Conservation (phyloP, 2,113 vertebrate genomes). For the Strix aluco region DNA sequence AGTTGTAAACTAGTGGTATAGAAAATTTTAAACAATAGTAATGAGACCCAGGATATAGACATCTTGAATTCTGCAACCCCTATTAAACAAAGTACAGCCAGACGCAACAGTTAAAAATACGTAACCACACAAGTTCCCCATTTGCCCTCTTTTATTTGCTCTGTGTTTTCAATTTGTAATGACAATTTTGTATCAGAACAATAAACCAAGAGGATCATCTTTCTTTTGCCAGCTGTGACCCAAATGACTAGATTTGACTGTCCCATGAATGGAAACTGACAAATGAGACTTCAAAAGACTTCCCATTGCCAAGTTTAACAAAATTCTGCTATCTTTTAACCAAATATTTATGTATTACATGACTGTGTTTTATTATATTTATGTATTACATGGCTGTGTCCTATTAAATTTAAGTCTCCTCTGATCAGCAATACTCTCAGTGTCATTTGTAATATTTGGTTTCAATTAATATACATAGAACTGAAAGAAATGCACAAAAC, state of each 20-base stretch:
- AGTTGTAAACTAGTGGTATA: slow-evolving; percentile 32
- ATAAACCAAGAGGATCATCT: slow-evolving; percentile 63
- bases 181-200: slow-evolving; percentile 71
- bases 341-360: slow-evolving; percentile 72
- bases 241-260: slow-evolving; percentile 58
- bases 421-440: slow-evolving; percentile 33
- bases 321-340: slow-evolving; percentile 69
- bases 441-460: slow-evolving; percentile 59
- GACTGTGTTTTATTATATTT: slow-evolving; percentile 67
- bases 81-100: slow-evolving; percentile 56
- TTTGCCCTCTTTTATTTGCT: slow-evolving; percentile 69
- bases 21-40: slow-evolving; percentile 63
- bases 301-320: slow-evolving; percentile 63
- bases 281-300: slow-evolving; percentile 66
- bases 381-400: slow-evolving; percentile 67
- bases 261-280: slow-evolving; percentile 58
- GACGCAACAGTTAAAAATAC: slow-evolving; percentile 64
- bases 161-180: slow-evolving; percentile 70
- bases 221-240: slow-evolving; percentile 65
- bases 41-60: slow-evolving; percentile 49
- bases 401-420: slow-evolving; percentile 58
- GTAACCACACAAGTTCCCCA: slow-evolving; percentile 62
- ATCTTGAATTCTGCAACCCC: slow-evolving; percentile 56
- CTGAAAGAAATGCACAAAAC: slow-evolving; percentile 33
- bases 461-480: slow-evolving; percentile 57